Conservation (phyloP, 2,888 invertebrate genomes). For the Drosophila algonquin region DNA sequence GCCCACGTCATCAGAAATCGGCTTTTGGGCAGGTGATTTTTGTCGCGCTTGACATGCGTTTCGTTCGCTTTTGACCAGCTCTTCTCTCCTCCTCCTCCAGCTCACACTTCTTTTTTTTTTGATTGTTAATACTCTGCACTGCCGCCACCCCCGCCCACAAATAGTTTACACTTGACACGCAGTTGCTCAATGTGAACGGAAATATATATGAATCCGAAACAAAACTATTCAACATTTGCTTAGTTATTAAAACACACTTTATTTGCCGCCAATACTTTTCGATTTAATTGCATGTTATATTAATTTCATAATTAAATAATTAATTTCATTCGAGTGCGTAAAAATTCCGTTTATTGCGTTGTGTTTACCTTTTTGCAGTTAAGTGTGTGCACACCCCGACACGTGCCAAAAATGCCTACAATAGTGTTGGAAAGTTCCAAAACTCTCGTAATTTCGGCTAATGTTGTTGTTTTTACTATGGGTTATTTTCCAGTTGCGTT, state of each 20-base stretch:
- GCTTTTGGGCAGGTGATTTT: conserved; percentile 44
- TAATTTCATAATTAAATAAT: too few relatives aligned
- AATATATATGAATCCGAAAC: background rate
- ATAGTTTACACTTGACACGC: conserved; percentile 33
- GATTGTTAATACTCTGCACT: conserved; percentile 14
- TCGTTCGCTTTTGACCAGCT: conserved; percentile 11
- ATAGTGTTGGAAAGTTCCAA: background rate
- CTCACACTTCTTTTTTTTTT: background rate
- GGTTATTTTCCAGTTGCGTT: background rate
- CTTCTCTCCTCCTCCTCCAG: background rate
- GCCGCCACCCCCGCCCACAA: conserved; percentile 35
- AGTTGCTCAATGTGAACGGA: conserved; percentile 5
- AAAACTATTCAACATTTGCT: conserved; percentile 7
- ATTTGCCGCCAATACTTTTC: background rate
- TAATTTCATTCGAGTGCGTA: conserved; percentile 12
- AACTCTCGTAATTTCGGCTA: background rate
- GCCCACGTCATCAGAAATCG: conserved; percentile 73
- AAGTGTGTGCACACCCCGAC: conserved; percentile 23
- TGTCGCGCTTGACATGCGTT: conserved; percentile 24
- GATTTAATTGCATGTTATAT: background rate
- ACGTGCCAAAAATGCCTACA: conserved; percentile 7
- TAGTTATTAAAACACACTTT: background rate
- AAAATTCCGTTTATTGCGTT: conserved; percentile 43
- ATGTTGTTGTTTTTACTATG: background rate
- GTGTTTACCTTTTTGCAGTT: conserved; percentile 41